A percentile compares a stretch with the other conserved stretches of the same genome.
Evolutionary conservation across 2,113 vertebrate species (phyloP).

Genomic region (Paraplagusia blochii): DNA sequence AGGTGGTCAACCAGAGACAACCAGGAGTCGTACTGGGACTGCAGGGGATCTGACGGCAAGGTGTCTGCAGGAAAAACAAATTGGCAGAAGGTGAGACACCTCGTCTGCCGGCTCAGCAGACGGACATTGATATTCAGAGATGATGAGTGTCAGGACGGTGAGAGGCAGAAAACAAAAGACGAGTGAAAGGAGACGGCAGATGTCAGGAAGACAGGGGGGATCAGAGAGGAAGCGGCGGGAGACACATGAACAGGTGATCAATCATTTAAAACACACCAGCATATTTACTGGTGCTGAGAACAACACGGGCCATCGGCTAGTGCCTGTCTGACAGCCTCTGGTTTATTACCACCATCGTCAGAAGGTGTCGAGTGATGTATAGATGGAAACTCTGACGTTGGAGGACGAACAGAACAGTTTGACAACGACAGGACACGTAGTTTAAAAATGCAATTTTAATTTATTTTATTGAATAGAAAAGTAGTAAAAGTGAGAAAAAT

Average conservation of each 20-base stretch:
- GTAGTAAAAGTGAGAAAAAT: too few relatives aligned
- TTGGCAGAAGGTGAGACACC: background rate
- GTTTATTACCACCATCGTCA: too few relatives aligned
- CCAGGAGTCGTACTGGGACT: conserved; percentile 86
- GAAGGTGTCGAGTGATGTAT: too few relatives aligned
- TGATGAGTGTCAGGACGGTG: background rate
- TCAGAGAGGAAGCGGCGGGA: conserved; percentile 19
- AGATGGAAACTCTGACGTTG: too few relatives aligned
- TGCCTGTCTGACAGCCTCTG: too few relatives aligned
- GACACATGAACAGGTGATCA: conserved; percentile 37
- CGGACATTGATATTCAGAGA: conserved; percentile 3
- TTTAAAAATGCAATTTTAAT: too few relatives aligned
- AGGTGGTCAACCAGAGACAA: conserved; percentile 86
- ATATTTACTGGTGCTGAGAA: conserved; percentile 20
- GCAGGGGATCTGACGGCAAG: conserved; percentile 85
- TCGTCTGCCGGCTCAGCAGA: background rate
- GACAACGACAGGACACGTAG: too few relatives aligned
- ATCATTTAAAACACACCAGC: conserved; percentile 34
- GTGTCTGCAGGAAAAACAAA: conserved; percentile 60
- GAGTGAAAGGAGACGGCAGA: background rate
- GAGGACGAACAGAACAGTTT: too few relatives aligned
- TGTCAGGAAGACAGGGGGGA: conserved; percentile 17
- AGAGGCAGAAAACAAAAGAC: background rate
- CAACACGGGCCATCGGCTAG: too few relatives aligned
- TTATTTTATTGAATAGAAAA: too few relatives aligned